phyloP scores from a whole-genome alignment of 2,797 vertebrate genomes.

The Enteromius mattozi region DNA sequence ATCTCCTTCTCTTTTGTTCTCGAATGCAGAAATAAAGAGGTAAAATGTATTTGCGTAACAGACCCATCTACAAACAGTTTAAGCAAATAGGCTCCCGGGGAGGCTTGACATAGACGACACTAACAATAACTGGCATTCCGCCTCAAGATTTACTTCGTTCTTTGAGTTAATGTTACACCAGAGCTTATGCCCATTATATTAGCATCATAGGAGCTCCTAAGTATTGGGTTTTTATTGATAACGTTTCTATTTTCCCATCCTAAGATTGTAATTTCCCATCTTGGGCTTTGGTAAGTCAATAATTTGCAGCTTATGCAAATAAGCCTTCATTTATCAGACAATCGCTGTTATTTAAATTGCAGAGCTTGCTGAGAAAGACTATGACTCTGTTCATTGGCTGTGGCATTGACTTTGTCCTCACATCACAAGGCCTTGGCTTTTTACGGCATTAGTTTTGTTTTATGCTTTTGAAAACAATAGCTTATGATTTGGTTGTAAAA shows the following conservation, averaged over 20 bases:
- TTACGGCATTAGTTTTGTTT: conserved; percentile 15
- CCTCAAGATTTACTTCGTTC: conserved; percentile 67
- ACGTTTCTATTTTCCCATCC: conserved; percentile 46
- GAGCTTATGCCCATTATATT: conserved; percentile 64
- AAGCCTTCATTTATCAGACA: conserved; percentile 58
- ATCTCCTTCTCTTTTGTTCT: conserved; percentile 46
- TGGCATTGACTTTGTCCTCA: conserved; percentile 41
- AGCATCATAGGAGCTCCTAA: conserved; percentile 43
- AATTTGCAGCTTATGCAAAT: conserved; percentile 62
- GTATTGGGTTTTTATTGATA: conserved; percentile 20
- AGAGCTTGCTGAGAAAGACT: conserved; percentile 12
- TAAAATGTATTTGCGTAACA: conserved; percentile 64
- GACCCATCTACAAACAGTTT: conserved; percentile 68
- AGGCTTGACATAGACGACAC: conserved; percentile 66
- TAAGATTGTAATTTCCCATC: conserved; percentile 54
- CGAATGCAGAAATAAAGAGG: conserved; percentile 62
- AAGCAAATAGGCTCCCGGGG: conserved; percentile 67
- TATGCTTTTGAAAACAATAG: conserved; percentile 24
- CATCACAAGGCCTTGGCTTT: conserved; percentile 29
- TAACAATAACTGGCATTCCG: conserved; percentile 68
- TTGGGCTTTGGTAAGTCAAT: conserved; percentile 54
- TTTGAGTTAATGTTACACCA: conserved; percentile 71
- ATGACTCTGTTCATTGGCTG: conserved; percentile 36
- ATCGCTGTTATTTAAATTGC: conserved; percentile 51
- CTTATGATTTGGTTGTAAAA: background rate